These are phyloP conservation scores for Drosophila neotestacea DNA, from an alignment of 2,888 invertebrate genomes.

Conservation along the genomic window DNA sequence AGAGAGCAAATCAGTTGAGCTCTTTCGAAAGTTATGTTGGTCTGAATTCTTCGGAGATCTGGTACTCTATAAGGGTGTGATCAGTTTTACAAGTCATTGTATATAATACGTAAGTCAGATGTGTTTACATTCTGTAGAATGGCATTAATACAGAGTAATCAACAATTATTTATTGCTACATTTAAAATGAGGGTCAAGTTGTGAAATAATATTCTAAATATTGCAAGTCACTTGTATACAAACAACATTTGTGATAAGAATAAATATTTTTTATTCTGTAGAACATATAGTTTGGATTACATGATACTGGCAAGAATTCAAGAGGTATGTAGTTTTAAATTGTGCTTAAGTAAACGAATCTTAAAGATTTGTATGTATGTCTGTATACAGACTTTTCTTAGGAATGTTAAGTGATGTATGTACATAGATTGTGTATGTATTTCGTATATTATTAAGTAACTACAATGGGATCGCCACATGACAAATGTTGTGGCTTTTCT, in stretches of 20 bases:
- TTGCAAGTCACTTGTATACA: slow-evolving; percentile 5
- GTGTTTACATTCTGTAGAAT: background rate
- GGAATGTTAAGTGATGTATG: slow-evolving; percentile 5
- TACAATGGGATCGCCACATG: slow-evolving; percentile 50
- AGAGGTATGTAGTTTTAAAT: background rate
- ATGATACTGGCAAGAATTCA: slow-evolving; percentile 9
- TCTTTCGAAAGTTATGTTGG: no score
- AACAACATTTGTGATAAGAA: slow-evolving; percentile 3
- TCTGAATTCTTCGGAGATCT: no score
- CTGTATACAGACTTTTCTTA: background rate
- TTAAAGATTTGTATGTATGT: background rate
- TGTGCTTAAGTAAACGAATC: background rate
- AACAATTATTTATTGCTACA: background rate
- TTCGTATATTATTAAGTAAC: background rate
- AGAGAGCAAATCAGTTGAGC: no score
- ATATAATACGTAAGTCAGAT: background rate
- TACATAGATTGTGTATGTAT: background rate
- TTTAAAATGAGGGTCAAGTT: background rate
- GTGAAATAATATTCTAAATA: background rate
- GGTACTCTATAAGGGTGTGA: no score
- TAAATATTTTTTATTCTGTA: background rate
- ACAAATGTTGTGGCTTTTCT: slow-evolving; percentile 24
- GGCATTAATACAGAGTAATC: background rate
- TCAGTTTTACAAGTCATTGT: background rate
- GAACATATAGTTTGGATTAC: background rate